phyloP scores from a whole-genome alignment of 2,797 vertebrate species.

The Poeciliopsis presidionis region DNA sequence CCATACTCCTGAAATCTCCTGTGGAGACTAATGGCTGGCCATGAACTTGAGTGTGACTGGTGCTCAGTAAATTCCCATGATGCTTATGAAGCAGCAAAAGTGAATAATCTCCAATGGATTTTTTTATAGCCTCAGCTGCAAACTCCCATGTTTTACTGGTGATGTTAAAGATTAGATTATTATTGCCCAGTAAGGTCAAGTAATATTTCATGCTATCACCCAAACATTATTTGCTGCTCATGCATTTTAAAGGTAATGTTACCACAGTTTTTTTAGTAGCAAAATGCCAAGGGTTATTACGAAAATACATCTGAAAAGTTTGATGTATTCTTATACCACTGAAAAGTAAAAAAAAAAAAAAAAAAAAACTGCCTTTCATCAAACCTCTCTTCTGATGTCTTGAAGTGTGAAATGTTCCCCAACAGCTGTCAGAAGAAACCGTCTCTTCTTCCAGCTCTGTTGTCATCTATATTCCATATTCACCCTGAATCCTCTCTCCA shows the following conservation, averaged over 20 bases:
- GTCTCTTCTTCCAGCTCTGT: constrained; percentile 24
- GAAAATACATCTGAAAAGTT: constrained; percentile 21
- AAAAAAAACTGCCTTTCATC: constrained; percentile 15
- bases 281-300: constrained; percentile 25
- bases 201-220: constrained; percentile 61
- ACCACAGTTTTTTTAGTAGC: constrained; percentile 38
- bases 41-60: constrained; percentile 54
- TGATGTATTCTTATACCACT: background rate
- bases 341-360: background rate
- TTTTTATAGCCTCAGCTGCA: constrained; percentile 55
- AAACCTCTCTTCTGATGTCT: constrained; percentile 7
- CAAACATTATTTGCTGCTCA: constrained; percentile 57
- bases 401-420: constrained; percentile 31
- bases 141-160: constrained; percentile 57
- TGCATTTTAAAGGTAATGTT: constrained; percentile 59
- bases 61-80: constrained; percentile 54
- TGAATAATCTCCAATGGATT: constrained; percentile 56
- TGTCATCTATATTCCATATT: constrained; percentile 59
- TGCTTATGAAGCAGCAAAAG: constrained; percentile 65
- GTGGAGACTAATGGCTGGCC: constrained; percentile 47
- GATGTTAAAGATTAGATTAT: constrained; percentile 45
- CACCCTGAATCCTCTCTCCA: constrained; percentile 40
- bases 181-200: constrained; percentile 50
- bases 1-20: constrained; percentile 41
- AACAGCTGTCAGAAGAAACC: constrained; percentile 47